phyloP scores from a whole-genome alignment of 1,140 invertebrate genomes.

The Rhizoglyphus robini region DNA sequence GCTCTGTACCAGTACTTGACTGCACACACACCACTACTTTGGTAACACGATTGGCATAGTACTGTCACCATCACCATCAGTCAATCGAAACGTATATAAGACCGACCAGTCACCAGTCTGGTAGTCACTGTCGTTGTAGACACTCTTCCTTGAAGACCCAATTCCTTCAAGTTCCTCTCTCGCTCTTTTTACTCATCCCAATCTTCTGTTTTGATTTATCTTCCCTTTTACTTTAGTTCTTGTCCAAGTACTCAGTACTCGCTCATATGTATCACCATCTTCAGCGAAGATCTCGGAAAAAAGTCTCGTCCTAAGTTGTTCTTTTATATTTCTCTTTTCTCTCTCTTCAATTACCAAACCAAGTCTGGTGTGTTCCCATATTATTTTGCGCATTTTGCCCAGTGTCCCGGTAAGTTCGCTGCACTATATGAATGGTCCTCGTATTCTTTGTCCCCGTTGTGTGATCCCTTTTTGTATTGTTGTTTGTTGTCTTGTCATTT shows the following conservation, averaged over 20 bases:
- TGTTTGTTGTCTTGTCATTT: no score
- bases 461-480: no score
- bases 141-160: no score
- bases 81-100: no score
- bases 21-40: no score
- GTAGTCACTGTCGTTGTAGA: no score
- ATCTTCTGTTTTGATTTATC: not conserved
- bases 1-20: no score
- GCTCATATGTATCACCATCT: slow-evolving; percentile 9
- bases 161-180: not conserved
- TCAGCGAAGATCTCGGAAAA: slow-evolving; percentile 6
- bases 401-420: slow-evolving; percentile 3
- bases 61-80: no score
- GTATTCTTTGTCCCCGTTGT: no score
- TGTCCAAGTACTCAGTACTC: not conserved
- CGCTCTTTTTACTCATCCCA: not conserved
- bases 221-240: not conserved
- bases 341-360: not conserved
- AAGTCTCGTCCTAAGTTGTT: not conserved
- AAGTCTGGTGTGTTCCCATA: not conserved
- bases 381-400: not conserved
- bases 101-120: no score
- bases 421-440: no score
- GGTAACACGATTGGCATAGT: no score
- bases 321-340: not conserved